phyloP scores from a whole-genome alignment of 1,140 invertebrate species.

The Cherax quadricarinatus region DNA sequence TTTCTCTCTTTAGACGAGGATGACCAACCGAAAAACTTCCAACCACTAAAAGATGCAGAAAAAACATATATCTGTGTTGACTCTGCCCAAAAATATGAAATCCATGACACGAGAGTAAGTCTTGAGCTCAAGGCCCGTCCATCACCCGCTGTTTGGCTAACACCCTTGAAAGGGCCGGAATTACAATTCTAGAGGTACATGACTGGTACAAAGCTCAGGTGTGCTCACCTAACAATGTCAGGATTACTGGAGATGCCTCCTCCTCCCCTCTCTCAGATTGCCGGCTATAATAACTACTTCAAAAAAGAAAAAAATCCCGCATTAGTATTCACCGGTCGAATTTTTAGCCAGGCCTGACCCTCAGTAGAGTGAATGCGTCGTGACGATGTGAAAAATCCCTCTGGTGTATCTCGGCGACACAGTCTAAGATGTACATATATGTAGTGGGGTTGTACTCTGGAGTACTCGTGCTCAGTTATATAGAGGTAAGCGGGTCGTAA shows the following conservation, averaged over 20 bases:
- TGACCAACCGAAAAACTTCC: neutral
- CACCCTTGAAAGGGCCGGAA: slow-evolving; percentile 17
- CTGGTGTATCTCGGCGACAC: too few relatives aligned
- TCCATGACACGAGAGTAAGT: neutral
- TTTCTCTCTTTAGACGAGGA: neutral
- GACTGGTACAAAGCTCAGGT: neutral
- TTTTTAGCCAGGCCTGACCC: too few relatives aligned
- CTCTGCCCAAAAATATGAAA: neutral
- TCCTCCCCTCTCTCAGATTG: too few relatives aligned
- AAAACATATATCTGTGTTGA: neutral
- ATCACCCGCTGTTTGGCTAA: neutral
- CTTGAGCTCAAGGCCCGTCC: neutral
- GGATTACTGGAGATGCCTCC: neutral
- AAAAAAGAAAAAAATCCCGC: too few relatives aligned
- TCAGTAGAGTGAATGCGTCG: too few relatives aligned
- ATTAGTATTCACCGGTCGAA: too few relatives aligned
- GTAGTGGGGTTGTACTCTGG: too few relatives aligned
- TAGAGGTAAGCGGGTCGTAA: too few relatives aligned
- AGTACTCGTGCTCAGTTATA: too few relatives aligned
- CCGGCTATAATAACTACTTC: too few relatives aligned
- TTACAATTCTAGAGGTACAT: slow-evolving; percentile 27
- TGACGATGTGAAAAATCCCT: too few relatives aligned
- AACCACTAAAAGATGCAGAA: neutral
- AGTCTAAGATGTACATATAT: too few relatives aligned
- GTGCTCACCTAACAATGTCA: neutral